Conservation (phyloP, 2,888 invertebrate species). For the Crepidodera aurea region DNA sequence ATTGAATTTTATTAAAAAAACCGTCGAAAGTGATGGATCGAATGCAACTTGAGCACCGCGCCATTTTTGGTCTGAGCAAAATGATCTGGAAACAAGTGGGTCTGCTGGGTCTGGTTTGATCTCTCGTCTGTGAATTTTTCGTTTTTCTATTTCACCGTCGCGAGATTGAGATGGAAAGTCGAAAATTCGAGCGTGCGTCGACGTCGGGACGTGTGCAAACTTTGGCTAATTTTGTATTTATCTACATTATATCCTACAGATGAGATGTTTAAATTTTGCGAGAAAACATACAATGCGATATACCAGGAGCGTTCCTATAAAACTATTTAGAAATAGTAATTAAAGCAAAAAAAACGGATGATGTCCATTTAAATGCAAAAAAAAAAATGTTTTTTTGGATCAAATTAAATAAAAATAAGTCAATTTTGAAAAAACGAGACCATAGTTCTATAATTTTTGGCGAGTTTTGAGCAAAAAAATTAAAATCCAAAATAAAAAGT, state of each 20-base stretch:
- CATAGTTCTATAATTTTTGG: no score
- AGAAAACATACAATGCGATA: neutral
- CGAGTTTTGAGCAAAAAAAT: no score
- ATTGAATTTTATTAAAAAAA: no score
- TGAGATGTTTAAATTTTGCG: slow-evolving; percentile 8
- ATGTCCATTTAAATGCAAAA: no score
- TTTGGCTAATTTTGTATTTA: slow-evolving; percentile 21
- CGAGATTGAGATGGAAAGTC: slow-evolving; percentile 13
- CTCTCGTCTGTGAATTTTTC: slow-evolving; percentile 20
- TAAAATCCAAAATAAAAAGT: no score
- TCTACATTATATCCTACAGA: slow-evolving; percentile 2
- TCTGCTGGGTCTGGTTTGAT: slow-evolving; percentile 10
- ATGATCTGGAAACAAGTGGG: slow-evolving; percentile 14
- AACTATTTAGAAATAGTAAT: no score
- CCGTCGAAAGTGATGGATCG: no score
- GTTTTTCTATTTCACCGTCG: slow-evolving; percentile 2
- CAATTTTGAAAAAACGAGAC: no score
- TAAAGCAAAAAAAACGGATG: no score
- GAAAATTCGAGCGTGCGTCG: slow-evolving; percentile 1
- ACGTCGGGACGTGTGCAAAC: slow-evolving; percentile 19
- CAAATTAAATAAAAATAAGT: no score
- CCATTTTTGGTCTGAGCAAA: slow-evolving; percentile 35
- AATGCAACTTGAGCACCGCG: slow-evolving; percentile 32
- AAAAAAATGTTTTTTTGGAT: no score
- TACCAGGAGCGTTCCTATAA: neutral